A percentile compares a stretch with the other conserved stretches of the same genome.
These are phyloP conservation scores for Corythornis madagascariensis DNA, from an alignment of 2,113 vertebrate species.

Conservation along the genomic window DNA sequence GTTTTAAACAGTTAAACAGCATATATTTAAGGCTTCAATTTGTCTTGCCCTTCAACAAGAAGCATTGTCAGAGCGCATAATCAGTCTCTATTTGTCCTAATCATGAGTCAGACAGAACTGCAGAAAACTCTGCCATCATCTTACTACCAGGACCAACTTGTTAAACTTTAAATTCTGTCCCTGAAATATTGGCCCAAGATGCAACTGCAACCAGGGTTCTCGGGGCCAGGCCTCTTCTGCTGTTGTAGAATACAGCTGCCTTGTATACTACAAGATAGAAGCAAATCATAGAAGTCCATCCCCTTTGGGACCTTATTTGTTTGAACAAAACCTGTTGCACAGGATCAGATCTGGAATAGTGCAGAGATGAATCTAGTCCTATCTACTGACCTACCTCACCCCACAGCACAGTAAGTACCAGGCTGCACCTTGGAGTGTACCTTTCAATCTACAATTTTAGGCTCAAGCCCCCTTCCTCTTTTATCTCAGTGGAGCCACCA, in stretches of 20 bases:
- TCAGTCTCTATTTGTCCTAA: background rate
- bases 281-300: background rate
- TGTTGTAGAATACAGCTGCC: background rate
- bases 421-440: background rate
- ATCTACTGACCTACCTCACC: background rate
- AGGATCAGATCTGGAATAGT: background rate
- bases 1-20: conserved; percentile 41
- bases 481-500: background rate
- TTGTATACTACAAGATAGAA: fast-evolving
- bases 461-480: background rate
- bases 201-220: background rate
- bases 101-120: background rate
- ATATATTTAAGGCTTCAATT: background rate
- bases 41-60: conserved; percentile 28
- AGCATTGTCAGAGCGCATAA: background rate
- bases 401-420: background rate
- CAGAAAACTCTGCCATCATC: background rate
- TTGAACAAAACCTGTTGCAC: background rate
- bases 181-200: background rate
- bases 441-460: background rate
- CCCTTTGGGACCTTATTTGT: background rate
- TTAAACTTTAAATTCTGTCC: background rate
- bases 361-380: background rate
- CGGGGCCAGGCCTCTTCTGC: background rate
- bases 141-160: background rate